These are phyloP conservation scores for Drosophila conformis DNA, from an alignment of 2,888 invertebrate species.

Conservation along the genomic window DNA sequence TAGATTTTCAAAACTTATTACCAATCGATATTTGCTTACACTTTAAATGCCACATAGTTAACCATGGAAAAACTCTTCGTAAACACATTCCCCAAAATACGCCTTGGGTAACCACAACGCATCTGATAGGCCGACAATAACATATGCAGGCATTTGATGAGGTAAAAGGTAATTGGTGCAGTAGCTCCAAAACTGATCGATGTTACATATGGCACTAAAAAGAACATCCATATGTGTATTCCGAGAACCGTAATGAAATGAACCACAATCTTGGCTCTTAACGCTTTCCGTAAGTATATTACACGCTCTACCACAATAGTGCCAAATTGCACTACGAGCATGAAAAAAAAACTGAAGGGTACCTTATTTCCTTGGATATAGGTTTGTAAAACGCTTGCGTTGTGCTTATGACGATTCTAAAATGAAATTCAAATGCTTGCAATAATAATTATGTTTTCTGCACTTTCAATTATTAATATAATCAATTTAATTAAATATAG, in stretches of 20 bases:
- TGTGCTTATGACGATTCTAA: slow-evolving; percentile 87
- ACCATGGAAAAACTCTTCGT: slow-evolving; percentile 97
- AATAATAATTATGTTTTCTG: not conserved
- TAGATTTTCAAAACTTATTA: not conserved
- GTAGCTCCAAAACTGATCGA: slow-evolving; percentile 89
- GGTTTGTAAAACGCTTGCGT: slow-evolving; percentile 93
- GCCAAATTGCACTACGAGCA: slow-evolving; percentile 96
- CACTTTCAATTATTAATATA: not conserved
- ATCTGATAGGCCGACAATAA: slow-evolving; percentile 98
- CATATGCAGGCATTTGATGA: slow-evolving; percentile 98
- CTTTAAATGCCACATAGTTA: slow-evolving; percentile 96
- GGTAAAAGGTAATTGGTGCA: slow-evolving; percentile 96
- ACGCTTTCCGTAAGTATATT: slow-evolving; percentile 96
- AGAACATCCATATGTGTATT: slow-evolving; percentile 98
- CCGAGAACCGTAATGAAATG: slow-evolving; percentile 95
- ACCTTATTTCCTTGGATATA: slow-evolving; percentile 97
- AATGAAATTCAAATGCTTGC: slow-evolving; percentile 85
- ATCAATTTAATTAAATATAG: not conserved
- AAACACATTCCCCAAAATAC: slow-evolving; percentile 98
- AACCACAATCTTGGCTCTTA: slow-evolving; percentile 94
- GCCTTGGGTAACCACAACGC: slow-evolving; percentile 97
- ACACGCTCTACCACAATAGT: slow-evolving; percentile 97
- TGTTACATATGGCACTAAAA: slow-evolving; percentile 95
- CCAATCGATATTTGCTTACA: slow-evolving; percentile 86
- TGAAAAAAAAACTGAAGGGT: slow-evolving; percentile 96